Evolutionary conservation across 2,113 vertebrate species (phyloP).

Genomic region (Polypterus bichir): DNA sequence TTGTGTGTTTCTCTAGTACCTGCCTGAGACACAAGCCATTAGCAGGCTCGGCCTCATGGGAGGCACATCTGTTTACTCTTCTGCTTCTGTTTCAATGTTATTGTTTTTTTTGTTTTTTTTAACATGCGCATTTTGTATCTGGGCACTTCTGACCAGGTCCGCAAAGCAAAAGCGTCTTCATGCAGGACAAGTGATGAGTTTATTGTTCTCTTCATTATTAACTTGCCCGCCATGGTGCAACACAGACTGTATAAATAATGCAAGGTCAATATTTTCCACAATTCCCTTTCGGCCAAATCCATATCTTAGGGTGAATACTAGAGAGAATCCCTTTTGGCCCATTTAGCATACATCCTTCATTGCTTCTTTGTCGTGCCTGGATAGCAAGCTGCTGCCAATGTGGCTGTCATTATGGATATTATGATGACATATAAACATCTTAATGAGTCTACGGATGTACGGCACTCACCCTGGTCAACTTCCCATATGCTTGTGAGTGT

Average conservation of each 20-base stretch:
- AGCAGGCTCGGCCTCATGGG: slow-evolving; percentile 23
- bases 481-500: too few species aligned
- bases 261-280: slow-evolving; percentile 53
- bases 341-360: slow-evolving; percentile 28
- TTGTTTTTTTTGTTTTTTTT: too few species aligned
- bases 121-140: too few species aligned
- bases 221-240: slow-evolving; percentile 23
- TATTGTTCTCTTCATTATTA: neutral
- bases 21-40: slow-evolving; percentile 21
- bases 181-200: neutral
- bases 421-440: too few species aligned
- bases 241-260: slow-evolving; percentile 59
- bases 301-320: slow-evolving; percentile 38
- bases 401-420: neutral
- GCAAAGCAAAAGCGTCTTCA: neutral
- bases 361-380: neutral
- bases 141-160: neutral
- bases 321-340: slow-evolving; percentile 39
- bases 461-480: too few species aligned
- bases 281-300: slow-evolving; percentile 30
- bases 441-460: too few species aligned
- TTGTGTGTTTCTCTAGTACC: slow-evolving; percentile 13
- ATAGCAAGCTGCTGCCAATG: neutral
- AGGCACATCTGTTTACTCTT: too few species aligned
- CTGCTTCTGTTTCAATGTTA: too few species aligned